Conservation (phyloP, 2,888 invertebrate species). For the Gnatocerus cornutus region DNA sequence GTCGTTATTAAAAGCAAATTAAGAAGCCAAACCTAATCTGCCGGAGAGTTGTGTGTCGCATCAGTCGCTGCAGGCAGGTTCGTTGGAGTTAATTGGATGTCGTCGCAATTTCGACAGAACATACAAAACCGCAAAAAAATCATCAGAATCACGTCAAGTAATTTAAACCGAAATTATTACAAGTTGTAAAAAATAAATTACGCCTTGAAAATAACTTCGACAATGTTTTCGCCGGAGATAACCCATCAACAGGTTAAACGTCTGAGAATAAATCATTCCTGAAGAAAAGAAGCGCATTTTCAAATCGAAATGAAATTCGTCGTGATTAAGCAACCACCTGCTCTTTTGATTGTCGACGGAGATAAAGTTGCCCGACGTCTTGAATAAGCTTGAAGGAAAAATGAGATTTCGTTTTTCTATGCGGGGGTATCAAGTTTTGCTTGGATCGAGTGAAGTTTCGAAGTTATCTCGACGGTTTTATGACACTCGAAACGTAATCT, state of each 20-base stretch:
- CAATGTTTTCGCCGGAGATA: not conserved
- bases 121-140: slow-evolving; percentile 15
- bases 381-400: slow-evolving; percentile 11
- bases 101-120: slow-evolving; percentile 17
- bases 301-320: slow-evolving; percentile 29
- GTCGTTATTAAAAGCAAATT: slow-evolving; percentile 23
- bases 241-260: slow-evolving; percentile 19
- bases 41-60: slow-evolving; percentile 21
- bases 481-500: slow-evolving; percentile 32
- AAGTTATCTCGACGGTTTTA: slow-evolving; percentile 23
- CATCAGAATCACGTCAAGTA: slow-evolving; percentile 7
- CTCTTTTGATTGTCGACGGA: slow-evolving; percentile 23
- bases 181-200: slow-evolving; percentile 25
- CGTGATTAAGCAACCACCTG: slow-evolving; percentile 38
- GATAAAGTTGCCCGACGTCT: slow-evolving; percentile 17
- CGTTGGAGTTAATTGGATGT: slow-evolving; percentile 30
- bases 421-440: slow-evolving; percentile 6
- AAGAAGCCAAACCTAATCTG: slow-evolving; percentile 27
- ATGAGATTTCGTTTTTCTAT: slow-evolving; percentile 7
- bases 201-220: not conserved
- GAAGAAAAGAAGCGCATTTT: slow-evolving; percentile 14
- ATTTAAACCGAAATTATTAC: slow-evolving; percentile 21
- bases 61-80: slow-evolving; percentile 29
- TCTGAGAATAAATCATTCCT: slow-evolving; percentile 22
- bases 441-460: slow-evolving; percentile 11